Evolutionary conservation across 1,140 invertebrate genomes (phyloP), one percentile per base, ranked within the genome.

Genomic region (Melitaea cinxia): DNA sequence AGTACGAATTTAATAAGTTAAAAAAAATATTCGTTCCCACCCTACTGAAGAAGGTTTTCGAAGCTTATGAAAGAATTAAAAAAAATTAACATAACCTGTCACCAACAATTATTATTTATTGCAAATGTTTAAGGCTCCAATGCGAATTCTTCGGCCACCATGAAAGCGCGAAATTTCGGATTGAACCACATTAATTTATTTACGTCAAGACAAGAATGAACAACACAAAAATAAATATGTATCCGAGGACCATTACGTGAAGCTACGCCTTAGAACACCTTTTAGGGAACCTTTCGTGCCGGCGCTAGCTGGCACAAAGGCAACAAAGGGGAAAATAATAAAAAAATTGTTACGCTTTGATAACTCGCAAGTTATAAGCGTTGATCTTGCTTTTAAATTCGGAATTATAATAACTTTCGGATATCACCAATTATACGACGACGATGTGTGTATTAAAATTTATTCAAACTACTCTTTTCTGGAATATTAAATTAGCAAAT

Each of bases 211-310:
- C 78, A 82, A 78, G 83, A 89, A 87, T 86, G 86, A 75, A 78
- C 69, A 87, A 86, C 75, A 85, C 80, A 82, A 85, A 86, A 90
- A 90, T 90, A 88, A 88, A 88, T 89, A 88, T 88, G 82, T 90
- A 85, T 85, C 82, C 75, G 82, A 80, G 75, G 77, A 73, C 81
- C 77, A 83, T 84, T 82, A 78, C 77, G 61, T 68, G 68, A 71
- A 75, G 83, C 71, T 85, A 80, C 80, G 80, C 81, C 81, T 82
- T 79, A 75, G 83, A 86, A 85, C 83, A 87, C 78, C 85, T 86
- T 88, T 86, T 74, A 77, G 78, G 77, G 74, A 67, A 67, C 79
- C 76, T 80, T 88, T 85, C 78, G 82, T 80, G 83, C 85, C 86
- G 88, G 88, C 88, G 88, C 88, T 90, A 88, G 81, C 77, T 73